Evolutionary conservation across 2,113 vertebrate genomes (phyloP), one percentile per base, ranked within the genome.

Genomic region (Cebus imitator): DNA sequence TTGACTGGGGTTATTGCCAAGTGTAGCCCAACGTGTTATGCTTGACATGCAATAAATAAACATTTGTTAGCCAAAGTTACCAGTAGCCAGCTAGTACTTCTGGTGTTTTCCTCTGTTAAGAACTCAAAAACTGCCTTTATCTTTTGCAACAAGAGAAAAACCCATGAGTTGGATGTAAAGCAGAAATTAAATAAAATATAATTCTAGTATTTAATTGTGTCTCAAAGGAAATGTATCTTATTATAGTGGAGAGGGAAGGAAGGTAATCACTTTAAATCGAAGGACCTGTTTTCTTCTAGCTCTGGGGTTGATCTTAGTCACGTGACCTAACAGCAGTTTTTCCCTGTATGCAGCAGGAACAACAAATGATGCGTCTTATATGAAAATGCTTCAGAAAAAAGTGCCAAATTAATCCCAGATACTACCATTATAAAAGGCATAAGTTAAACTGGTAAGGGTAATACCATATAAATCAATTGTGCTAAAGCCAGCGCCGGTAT

Each of bases 121-220:
- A 55, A 48, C 21, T 87, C 57, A 94, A 45, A 90, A 68, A 45
- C 30, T 78, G 11, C 78, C 78, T 95, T 96, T 68, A 61, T 79
- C 73, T 93, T 87, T 3, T 35, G 27, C 27, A 84, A 70, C 23
- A 82, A 50, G 37, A 40, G 72, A 90, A 89, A 70, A 73, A 45
- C 27, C 16, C 23, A 12, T 82, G 75, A 86, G 58, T 79, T 90
- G 68, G 21, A 35, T 79, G 13, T 78, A 82, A 81, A 16, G 3
- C 83, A 64, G 66, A n/a, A 88, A 82, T 93, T 91, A 91, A 94
- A 95, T 76, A 90, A 93, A 96, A 88, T 45, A 45, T 82, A 80
- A 58, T 72, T n/a, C 45, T 27, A 79, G 4, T 30, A 40, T 55
- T 90, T 95, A 95, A 95, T 70, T 86, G 82, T 78, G 48, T 86